A percentile compares a stretch with the other conserved stretches of the same genome.
Conservation (phyloP, 1,140 invertebrate genomes). For the Drosophila tani region DNA sequence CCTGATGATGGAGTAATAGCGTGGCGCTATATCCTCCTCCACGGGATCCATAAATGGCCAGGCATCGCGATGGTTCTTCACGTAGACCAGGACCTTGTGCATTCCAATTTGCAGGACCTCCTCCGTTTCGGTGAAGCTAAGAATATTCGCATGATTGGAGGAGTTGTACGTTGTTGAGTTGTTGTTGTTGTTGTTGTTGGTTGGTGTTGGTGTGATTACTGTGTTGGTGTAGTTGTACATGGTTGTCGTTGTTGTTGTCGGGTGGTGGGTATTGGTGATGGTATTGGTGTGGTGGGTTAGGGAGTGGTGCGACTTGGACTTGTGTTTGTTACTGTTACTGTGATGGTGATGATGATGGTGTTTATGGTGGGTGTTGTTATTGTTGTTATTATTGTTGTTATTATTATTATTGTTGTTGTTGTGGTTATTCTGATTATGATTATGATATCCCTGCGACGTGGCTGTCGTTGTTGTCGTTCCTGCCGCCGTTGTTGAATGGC, state of each 20-base stretch:
- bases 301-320: constrained; percentile 60
- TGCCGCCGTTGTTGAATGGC: constrained; percentile 53
- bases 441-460: constrained; percentile 69
- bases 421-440: constrained; percentile 49
- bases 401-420: constrained; percentile 23
- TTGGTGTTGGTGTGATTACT: constrained; percentile 48
- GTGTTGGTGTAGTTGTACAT: constrained; percentile 27
- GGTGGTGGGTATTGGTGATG: constrained; percentile 23
- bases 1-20: constrained; percentile 91
- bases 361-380: constrained; percentile 41
- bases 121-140: constrained; percentile 90
- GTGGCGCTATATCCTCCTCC: constrained; percentile 95
- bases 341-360: constrained; percentile 39
- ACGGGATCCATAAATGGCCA: constrained; percentile 97
- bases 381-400: constrained; percentile 37
- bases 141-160: constrained; percentile 85
- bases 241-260: constrained; percentile 40
- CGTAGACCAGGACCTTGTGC: constrained; percentile 94
- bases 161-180: constrained; percentile 80
- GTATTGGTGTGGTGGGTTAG: constrained; percentile 48
- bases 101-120: constrained; percentile 94
- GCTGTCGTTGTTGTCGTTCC: constrained; percentile 44
- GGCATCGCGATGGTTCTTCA: constrained; percentile 94
- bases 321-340: constrained; percentile 68
- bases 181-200: constrained; percentile 71